phyloP scores from a whole-genome alignment of 2,888 invertebrate genomes.

The Poecilobothrus nobilitatus region DNA sequence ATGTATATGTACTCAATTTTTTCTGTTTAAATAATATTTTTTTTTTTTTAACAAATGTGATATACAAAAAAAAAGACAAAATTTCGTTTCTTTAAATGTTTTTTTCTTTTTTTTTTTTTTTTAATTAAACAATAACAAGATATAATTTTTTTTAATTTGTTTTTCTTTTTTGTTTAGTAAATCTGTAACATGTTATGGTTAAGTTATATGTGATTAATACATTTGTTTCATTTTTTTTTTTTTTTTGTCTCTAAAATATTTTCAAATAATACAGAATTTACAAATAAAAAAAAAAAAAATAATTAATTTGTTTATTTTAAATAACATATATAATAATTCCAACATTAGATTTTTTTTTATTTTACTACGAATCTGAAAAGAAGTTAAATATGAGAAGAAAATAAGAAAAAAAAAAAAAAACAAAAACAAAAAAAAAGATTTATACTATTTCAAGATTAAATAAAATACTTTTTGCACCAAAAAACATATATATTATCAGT shows the following conservation, averaged over 20 bases:
- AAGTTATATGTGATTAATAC: background rate
- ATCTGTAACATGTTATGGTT: background rate
- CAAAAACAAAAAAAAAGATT: constrained; percentile 6
- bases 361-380: constrained; percentile 9
- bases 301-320: too few relatives aligned
- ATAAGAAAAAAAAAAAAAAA: background rate
- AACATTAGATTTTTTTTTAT: background rate
- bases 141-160: too few relatives aligned
- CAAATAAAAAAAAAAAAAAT: background rate
- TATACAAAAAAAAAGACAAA: too few relatives aligned
- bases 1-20: too few relatives aligned
- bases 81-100: too few relatives aligned
- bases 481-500: too few relatives aligned
- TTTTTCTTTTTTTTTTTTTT: too few relatives aligned
- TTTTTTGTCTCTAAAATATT: background rate
- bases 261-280: background rate
- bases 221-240: too few relatives aligned
- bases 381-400: constrained; percentile 10
- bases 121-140: too few relatives aligned
- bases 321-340: background rate
- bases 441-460: too few relatives aligned
- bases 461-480: background rate
- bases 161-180: background rate
- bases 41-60: too few relatives aligned
- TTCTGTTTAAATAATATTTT: too few relatives aligned